Conservation (phyloP, 2,113 vertebrate species). For the Zeus faber region DNA sequence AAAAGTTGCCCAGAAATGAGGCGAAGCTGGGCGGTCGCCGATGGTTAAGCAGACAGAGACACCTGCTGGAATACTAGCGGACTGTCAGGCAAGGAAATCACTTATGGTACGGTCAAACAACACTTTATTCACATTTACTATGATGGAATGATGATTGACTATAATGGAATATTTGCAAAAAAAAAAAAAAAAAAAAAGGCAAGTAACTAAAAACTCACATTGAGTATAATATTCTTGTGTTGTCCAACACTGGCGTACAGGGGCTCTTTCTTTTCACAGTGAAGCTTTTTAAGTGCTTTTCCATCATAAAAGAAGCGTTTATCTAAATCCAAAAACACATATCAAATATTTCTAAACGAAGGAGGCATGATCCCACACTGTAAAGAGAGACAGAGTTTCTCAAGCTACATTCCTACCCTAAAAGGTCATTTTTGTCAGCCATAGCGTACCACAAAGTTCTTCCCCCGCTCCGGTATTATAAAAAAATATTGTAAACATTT, state of each 20-base stretch:
- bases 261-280: constrained; percentile 58
- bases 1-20: too few species aligned
- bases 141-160: constrained; percentile 49
- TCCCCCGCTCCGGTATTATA: constrained; percentile 65
- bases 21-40: too few species aligned
- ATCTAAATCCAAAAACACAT: constrained; percentile 8
- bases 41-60: constrained; percentile 45
- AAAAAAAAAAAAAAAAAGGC: constrained; percentile 40
- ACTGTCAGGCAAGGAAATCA: constrained; percentile 15
- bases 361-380: constrained; percentile 38
- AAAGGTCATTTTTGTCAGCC: constrained; percentile 41
- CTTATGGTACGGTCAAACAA: constrained; percentile 47
- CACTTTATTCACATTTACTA: constrained; percentile 72
- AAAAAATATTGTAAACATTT: constrained; percentile 79
- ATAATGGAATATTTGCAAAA: constrained; percentile 33
- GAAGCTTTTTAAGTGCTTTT: constrained; percentile 71
- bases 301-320: constrained; percentile 36
- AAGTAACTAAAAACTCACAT: constrained; percentile 54
- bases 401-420: constrained; percentile 43
- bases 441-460: constrained; percentile 52
- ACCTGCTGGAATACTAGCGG: constrained; percentile 49
- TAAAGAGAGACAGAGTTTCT: constrained; percentile 32
- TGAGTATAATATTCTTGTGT: constrained; percentile 51
- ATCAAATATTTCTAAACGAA: constrained; percentile 6
- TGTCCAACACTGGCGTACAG: constrained; percentile 46